phyloP scores from a whole-genome alignment of 1,140 invertebrate species.

The Conus ventricosus region DNA sequence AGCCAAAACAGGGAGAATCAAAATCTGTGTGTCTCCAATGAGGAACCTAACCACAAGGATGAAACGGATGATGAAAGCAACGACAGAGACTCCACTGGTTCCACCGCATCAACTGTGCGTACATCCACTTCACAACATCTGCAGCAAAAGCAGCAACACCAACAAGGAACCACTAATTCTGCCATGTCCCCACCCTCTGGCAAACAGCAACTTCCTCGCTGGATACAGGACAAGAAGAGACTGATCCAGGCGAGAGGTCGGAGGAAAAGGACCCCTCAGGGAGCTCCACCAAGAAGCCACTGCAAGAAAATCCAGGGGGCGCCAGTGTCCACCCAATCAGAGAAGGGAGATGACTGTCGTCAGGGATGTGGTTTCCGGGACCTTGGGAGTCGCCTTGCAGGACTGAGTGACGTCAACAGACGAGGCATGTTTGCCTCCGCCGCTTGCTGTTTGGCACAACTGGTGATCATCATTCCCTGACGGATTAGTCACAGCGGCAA shows the following conservation, averaged over 20 bases:
- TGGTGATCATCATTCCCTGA: conserved; percentile 8
- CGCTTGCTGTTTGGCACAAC: conserved; percentile 24
- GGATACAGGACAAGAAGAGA: background rate
- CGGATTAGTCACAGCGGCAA: background rate
- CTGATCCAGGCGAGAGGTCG: background rate
- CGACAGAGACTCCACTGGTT: background rate
- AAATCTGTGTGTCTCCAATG: background rate
- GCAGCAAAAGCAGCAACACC: no score
- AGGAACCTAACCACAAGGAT: background rate
- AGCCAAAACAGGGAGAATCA: no score
- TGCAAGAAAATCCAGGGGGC: no score
- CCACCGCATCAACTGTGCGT: background rate
- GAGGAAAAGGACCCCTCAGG: no score
- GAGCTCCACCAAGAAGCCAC: no score
- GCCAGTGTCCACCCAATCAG: no score
- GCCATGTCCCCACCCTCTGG: background rate
- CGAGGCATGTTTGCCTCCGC: conserved; percentile 13
- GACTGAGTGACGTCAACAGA: conserved; percentile 18
- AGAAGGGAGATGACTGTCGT: no score
- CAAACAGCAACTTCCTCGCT: background rate
- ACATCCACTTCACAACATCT: no score
- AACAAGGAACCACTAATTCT: no score
- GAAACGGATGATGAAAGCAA: background rate
- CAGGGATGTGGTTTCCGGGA: background rate
- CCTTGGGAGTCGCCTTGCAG: background rate